Evolutionary conservation across 1,140 invertebrate genomes (phyloP).

Genomic region (Samia ricini): DNA sequence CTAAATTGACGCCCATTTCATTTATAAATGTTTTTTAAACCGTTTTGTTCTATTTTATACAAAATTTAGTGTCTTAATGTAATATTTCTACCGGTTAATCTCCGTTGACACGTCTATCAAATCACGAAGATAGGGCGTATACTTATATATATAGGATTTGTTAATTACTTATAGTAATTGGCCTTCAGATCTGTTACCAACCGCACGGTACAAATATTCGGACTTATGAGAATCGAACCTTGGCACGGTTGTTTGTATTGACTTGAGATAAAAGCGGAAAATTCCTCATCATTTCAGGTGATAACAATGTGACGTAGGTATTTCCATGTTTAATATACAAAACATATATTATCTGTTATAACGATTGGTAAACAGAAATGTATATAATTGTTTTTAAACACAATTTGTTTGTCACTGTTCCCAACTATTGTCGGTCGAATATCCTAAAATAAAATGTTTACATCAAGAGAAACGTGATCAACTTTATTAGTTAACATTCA

Average conservation of each 20-base stretch:
- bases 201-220: neutral
- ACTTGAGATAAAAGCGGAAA: too few species aligned
- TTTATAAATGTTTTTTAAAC: too few species aligned
- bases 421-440: constrained; percentile 21
- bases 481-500: constrained; percentile 23
- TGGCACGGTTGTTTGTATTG: neutral
- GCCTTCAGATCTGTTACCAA: neutral
- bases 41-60: too few species aligned
- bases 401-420: neutral
- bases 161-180: neutral
- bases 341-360: too few species aligned
- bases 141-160: neutral
- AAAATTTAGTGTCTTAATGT: too few species aligned
- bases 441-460: constrained; percentile 38
- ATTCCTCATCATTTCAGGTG: too few species aligned
- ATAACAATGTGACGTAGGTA: neutral
- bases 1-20: too few species aligned
- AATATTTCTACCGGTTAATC: too few species aligned
- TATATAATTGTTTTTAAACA: neutral
- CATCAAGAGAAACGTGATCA: constrained; percentile 42
- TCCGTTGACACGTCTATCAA: too few species aligned
- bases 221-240: neutral
- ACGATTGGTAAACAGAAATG: too few species aligned
- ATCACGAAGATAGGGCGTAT: neutral
- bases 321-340: too few species aligned